Percentiles rank a stretch among this genome's conserved stretches.
Evolutionary conservation across 64 coral and sea anemone species (phyloP).

Genomic region (Acropora tenuis): DNA sequence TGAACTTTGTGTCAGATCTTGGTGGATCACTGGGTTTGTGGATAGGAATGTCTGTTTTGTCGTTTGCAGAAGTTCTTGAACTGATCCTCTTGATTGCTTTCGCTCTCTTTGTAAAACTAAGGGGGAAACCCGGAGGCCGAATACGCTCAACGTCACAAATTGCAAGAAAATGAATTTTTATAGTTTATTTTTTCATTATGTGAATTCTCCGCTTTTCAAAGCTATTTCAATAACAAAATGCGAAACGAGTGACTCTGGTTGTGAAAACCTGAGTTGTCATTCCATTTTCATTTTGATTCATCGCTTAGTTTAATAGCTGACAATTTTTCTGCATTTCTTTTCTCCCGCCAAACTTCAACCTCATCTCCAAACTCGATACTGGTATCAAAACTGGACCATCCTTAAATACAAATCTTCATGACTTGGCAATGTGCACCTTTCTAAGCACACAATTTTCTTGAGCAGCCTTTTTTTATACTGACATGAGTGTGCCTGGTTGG

Average conservation of each 20-base stretch:
- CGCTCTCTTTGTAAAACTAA: not conserved
- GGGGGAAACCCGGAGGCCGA: not conserved
- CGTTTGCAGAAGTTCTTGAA: conserved; percentile 31
- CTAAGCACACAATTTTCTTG: too few species aligned
- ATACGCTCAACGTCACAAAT: conserved; percentile 4
- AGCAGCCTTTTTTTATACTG: too few species aligned
- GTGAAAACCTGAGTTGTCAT: too few species aligned
- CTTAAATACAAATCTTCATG: too few species aligned
- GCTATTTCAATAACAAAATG: not conserved
- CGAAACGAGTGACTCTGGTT: not conserved
- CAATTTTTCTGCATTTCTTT: too few species aligned
- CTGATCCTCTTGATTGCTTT: not conserved
- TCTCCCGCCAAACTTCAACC: too few species aligned
- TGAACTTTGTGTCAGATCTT: conserved; percentile 32
- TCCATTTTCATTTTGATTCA: too few species aligned
- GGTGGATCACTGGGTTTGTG: conserved; percentile 27
- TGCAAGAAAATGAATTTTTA: not conserved
- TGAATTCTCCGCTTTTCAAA: not conserved
- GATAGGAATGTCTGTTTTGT: conserved; percentile 47
- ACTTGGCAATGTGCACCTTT: too few species aligned
- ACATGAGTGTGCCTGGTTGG: too few species aligned
- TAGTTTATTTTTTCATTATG: not conserved
- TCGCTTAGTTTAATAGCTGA: too few species aligned
- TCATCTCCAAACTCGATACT: too few species aligned
- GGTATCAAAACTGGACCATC: too few species aligned